These are phyloP conservation scores for Ectropis crepuscularia DNA, from an alignment of 2,888 invertebrate genomes.

Conservation along the genomic window DNA sequence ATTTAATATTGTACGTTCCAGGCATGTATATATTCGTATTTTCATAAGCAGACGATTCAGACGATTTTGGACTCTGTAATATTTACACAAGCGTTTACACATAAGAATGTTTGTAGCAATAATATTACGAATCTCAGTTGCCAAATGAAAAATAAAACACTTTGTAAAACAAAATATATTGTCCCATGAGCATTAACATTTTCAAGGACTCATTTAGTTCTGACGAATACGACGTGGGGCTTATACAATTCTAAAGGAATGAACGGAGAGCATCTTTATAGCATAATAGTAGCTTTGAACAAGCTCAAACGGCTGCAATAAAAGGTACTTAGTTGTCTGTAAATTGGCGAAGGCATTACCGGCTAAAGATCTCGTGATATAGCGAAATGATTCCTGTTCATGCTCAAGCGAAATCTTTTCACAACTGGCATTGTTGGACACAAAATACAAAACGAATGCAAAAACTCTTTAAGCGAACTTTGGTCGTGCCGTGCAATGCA, in stretches of 20 bases:
- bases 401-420: constrained; percentile 50
- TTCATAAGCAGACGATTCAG: no score
- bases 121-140: not conserved
- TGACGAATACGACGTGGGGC: not conserved
- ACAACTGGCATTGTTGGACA: constrained; percentile 47
- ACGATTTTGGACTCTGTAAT: no score
- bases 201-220: constrained; percentile 10
- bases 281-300: constrained; percentile 23
- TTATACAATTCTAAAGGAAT: constrained; percentile 18
- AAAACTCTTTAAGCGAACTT: constrained; percentile 40
- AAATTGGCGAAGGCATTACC: constrained; percentile 32
- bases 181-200: not conserved
- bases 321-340: constrained; percentile 33
- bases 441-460: constrained; percentile 40
- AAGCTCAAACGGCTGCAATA: constrained; percentile 30
- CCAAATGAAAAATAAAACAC: not conserved
- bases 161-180: not conserved
- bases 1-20: not conserved
- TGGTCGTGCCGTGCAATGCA: constrained; percentile 48
- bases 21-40: no score
- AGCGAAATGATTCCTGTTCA: constrained; percentile 48
- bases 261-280: constrained; percentile 20
- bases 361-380: constrained; percentile 44
- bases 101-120: no score
- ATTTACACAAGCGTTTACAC: no score